Evolutionary conservation across 2,888 invertebrate genomes (phyloP).

Genomic region (Oligia strigilis): DNA sequence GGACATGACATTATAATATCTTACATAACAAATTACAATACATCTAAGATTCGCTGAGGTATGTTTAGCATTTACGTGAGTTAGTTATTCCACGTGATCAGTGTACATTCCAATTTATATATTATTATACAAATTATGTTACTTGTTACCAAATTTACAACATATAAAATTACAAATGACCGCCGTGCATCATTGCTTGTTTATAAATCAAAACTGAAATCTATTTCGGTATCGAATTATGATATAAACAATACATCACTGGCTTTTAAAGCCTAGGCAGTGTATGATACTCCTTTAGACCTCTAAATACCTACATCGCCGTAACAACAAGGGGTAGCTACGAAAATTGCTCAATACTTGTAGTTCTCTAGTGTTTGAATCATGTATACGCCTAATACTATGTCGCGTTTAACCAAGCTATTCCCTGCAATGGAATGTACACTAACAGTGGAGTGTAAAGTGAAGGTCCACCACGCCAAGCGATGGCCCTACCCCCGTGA

Average conservation of each 20-base stretch:
- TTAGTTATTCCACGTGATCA: constrained; percentile 60
- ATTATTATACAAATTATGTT: constrained; percentile 40
- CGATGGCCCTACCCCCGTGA: constrained; percentile 33
- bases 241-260: constrained; percentile 70
- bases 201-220: constrained; percentile 25
- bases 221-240: constrained; percentile 41
- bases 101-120: constrained; percentile 76
- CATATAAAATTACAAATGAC: constrained; percentile 49
- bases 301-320: constrained; percentile 40
- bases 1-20: constrained; percentile 61
- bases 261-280: constrained; percentile 78
- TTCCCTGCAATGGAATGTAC: constrained; percentile 74
- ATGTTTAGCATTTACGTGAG: constrained; percentile 65
- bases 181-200: constrained; percentile 45
- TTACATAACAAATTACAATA: constrained; percentile 68
- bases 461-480: constrained; percentile 39
- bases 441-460: constrained; percentile 67
- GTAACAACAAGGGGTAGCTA: constrained; percentile 33
- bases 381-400: constrained; percentile 58
- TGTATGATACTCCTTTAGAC: constrained; percentile 70
- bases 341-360: constrained; percentile 34
- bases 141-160: constrained; percentile 48
- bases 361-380: constrained; percentile 50
- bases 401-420: constrained; percentile 38
- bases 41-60: constrained; percentile 70